Base-by-base conservation (phyloP, 2,113 vertebrate genomes). In the Pomatostomus ruficeps region DNA sequence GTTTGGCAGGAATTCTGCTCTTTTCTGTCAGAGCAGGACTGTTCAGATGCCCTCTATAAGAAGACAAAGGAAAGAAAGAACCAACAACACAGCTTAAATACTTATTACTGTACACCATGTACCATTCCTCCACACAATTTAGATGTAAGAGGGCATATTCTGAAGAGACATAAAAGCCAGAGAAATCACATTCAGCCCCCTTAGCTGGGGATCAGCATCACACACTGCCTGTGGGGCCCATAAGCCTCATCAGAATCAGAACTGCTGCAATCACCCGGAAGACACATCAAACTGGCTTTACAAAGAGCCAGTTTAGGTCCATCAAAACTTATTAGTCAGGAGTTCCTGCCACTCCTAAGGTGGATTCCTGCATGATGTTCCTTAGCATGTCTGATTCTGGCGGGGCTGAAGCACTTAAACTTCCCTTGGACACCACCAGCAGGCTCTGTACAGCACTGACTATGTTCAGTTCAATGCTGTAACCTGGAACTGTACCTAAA, bases 31-130 rank as follows among this genome's bases (percentile, higher is more conserved):
- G 65, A 68, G 66, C 95, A 45, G 82, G 62, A 76, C 57, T 92
- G 12, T n/a, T 77, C 3, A 10, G 63, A 90, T 71, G 66, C 12
- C 62, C 86, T 93, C 98, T 99, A 74, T 21, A 95, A 86, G 1
- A 95, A 57, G 83, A 81, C 12, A 52, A 43, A n/a, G 12, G 9
- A 28, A n/a, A 45, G 33, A 29, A 6, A 1, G 6, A 8, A 33
- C 35, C 22, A 42, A 20, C 25, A 61, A 62, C 9, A 62, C 51
- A 79, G 8, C 13, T 49, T 31, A 72, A 68, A 76, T 48, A 71
- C 14, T 68, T 88, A 84, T 6, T 15, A 51, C 17, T 42, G 31
- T 45, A 31, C 36, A 55, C 4, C 12, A 46, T 1, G 6, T 10
- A 42, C 5, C 12, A 85, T 55, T 79, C 14, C 33, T 67, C 7